These are phyloP conservation scores for human DNA, from an alignment of 2,113 vertebrate genomes.

Conservation along the genomic window GRCh38 chr14:96169501-96170000, in stretches of 20 bases:
- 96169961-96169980: accelerated
- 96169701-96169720: not conserved
- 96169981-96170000: not conserved
- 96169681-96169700: too few species aligned
- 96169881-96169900: not conserved
- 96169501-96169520: not conserved
- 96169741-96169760: not conserved
- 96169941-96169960: not conserved
- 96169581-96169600: accelerated
- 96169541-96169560: not conserved
- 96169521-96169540: not conserved
- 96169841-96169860: not conserved
- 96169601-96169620: not conserved
- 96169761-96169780: too few species aligned
- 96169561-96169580: not conserved
- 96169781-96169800: accelerated
- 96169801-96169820: not conserved
- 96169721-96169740: accelerated
- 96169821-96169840: not conserved
- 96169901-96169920: not conserved
- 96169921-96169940: accelerated
- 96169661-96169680: accelerated
- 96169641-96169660: not conserved
- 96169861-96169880: not conserved
- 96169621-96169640: accelerated